Base-by-base conservation (phyloP, 2,113 vertebrate genomes). In the Poeciliopsis prolifica region DNA sequence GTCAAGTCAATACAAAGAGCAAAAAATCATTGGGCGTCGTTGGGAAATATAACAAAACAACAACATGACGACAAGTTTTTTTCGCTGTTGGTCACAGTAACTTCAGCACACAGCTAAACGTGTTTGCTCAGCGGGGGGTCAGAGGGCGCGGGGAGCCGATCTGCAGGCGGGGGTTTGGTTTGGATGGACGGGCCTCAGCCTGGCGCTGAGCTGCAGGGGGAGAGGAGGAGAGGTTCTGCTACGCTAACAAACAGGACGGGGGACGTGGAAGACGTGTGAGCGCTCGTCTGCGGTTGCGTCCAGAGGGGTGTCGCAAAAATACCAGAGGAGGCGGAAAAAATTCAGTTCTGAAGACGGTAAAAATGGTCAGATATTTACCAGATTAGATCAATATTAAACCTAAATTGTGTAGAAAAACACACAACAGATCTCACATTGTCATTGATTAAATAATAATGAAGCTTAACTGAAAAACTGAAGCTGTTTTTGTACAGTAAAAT, bases 1-100 rank as follows among this genome's bases (percentile, higher is more conserved):
- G 87, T 91, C 88, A 87, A 83, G 88, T 91, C 88, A 88, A 92
- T 90, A 92, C 88, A 90, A 89, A 90, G 90, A 92, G 86, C 90
- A 89, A 87, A 89, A 87, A 87, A 88, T 85, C 84, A 88, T 81
- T 82, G 91, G 88, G 89, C 77, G 73, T 86, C 58, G 40, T 79
- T 68, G 62, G 69, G 74, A 78, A 70, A 77, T 37, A 69, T 51
- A 78, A 65, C n/a, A 64, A 82, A 86, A 87, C 79, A 76, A 84
- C 85, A 75, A 82, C 79, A 61, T 71, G 84, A 88, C 87, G 67
- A 88, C 87, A 63, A 74, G 62, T 64, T 75, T 81, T 81, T 85
- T 72, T 29, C 22, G 88, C 65, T 74, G 65, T 75, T 79, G 80
- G 84, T 91, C 88, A 90, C 91, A 90, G 89, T 87, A 78, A 86